These are phyloP conservation scores for Achlya flavicornis DNA, from an alignment of 2,888 invertebrate genomes.

Conservation along the genomic window DNA sequence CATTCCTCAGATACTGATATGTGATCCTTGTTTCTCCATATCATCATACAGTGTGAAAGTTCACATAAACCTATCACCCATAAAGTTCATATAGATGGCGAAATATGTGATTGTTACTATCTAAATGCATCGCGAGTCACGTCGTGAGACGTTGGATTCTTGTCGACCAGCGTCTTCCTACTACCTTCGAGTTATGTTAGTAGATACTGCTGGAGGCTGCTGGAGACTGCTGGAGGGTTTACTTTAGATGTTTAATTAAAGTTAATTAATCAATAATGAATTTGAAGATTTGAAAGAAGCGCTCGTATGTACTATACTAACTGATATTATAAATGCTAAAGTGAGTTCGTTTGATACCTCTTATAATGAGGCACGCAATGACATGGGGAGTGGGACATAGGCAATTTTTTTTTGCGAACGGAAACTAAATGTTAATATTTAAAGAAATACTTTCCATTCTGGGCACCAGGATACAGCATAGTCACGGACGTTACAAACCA, in stretches of 20 bases:
- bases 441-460: no score
- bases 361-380: no score
- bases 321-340: no score
- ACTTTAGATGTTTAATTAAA: constrained; percentile 51
- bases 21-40: constrained; percentile 18
- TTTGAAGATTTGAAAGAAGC: no score
- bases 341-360: no score
- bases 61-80: constrained; percentile 27
- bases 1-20: no score
- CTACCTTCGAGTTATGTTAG: constrained; percentile 40
- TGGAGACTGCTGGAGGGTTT: constrained; percentile 36
- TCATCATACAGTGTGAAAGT: constrained; percentile 22
- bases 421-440: no score
- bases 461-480: no score
- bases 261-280: constrained; percentile 59
- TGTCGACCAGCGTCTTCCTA: constrained; percentile 37
- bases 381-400: no score
- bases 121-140: constrained; percentile 71
- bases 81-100: constrained; percentile 58
- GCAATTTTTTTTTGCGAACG: no score
- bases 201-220: constrained; percentile 30
- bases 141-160: constrained; percentile 43
- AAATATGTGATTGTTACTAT: constrained; percentile 69
- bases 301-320: no score
- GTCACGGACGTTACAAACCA: no score